phyloP scores from a whole-genome alignment of 1,140 invertebrate genomes.

The Laupala kohalensis region DNA sequence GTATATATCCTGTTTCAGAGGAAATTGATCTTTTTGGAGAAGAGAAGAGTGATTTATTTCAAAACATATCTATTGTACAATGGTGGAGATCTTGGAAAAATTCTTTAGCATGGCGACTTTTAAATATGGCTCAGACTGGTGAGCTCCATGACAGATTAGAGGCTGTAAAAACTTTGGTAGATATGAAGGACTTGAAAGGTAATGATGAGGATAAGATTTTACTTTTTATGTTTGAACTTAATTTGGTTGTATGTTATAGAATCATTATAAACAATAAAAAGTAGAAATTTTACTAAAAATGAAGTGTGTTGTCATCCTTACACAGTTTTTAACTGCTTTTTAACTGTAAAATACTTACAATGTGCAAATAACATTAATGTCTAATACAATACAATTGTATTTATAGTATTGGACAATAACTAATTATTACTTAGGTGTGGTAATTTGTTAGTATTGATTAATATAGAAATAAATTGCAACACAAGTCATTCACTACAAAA shows the following conservation, averaged over 20 bases:
- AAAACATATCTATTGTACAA: conserved; percentile 9
- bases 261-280: background rate
- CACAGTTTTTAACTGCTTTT: background rate
- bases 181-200: conserved; percentile 29
- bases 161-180: conserved; percentile 25
- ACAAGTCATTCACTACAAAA: too few species aligned
- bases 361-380: background rate
- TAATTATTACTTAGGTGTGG: background rate
- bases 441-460: background rate
- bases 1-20: background rate
- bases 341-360: background rate
- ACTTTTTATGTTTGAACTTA: background rate
- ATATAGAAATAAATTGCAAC: background rate
- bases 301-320: background rate
- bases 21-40: conserved; percentile 13
- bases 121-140: conserved; percentile 25
- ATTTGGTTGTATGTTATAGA: background rate
- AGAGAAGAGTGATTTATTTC: conserved; percentile 20
- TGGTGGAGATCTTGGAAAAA: conserved; percentile 28
- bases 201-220: background rate
- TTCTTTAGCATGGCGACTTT: conserved; percentile 22
- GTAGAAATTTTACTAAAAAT: background rate
- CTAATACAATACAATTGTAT: background rate
- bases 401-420: too few species aligned
- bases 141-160: conserved; percentile 21